Conservation (phyloP, 2,797 vertebrate genomes). For the Catamblyrhynchus diadema region DNA sequence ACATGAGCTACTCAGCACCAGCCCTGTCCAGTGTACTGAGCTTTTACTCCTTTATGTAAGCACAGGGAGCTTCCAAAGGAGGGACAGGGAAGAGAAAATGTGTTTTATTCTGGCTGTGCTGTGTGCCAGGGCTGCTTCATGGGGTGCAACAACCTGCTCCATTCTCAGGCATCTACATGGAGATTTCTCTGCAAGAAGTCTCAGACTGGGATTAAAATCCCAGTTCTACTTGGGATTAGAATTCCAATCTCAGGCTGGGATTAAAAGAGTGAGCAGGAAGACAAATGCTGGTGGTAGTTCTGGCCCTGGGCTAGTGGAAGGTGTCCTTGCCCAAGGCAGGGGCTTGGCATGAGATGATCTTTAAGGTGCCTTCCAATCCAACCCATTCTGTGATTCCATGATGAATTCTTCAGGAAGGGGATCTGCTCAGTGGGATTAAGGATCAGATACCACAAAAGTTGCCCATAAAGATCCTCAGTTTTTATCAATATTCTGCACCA, state of each 20-base stretch:
- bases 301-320: neutral
- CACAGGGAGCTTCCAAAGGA: neutral
- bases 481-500: neutral
- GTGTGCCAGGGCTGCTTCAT: neutral
- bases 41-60: conserved; percentile 20
- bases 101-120: neutral
- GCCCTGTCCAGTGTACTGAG: neutral
- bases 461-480: neutral
- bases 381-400: neutral
- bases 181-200: neutral
- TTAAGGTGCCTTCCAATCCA: neutral
- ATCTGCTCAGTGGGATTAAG: neutral
- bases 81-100: neutral
- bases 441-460: neutral
- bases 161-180: rapidly evolving
- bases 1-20: neutral
- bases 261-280: neutral
- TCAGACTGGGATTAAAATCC: neutral
- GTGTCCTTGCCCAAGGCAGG: neutral
- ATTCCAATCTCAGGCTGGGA: rapidly evolving
- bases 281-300: neutral
- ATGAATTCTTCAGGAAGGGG: neutral
- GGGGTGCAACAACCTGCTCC: neutral
- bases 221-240: neutral
- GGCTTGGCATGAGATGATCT: neutral